Evolutionary conservation across 2,888 invertebrate species (phyloP).

Genomic region (Conistra vaccinii): DNA sequence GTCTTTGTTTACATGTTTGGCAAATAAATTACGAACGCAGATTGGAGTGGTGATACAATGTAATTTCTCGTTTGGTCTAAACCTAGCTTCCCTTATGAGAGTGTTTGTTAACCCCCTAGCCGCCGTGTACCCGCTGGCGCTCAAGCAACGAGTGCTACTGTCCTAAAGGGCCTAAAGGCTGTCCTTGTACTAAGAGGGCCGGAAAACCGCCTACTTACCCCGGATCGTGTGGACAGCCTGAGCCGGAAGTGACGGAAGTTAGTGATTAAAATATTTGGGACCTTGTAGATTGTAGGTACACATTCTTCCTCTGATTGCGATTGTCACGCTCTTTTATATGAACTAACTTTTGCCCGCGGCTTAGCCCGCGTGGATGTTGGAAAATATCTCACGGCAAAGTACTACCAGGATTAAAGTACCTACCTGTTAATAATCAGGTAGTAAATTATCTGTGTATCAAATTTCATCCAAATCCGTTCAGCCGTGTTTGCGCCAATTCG

Average conservation of each 20-base stretch:
- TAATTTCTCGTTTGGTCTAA: not conserved
- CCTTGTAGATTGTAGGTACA: not conserved
- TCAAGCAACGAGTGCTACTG: constrained; percentile 82
- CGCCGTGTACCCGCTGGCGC: constrained; percentile 81
- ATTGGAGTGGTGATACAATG: not conserved
- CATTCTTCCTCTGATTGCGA: too few species aligned
- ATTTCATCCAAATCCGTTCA: too few species aligned
- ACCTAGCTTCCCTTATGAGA: not conserved
- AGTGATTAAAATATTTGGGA: constrained; percentile 25
- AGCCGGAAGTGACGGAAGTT: constrained; percentile 69
- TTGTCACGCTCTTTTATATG: too few species aligned
- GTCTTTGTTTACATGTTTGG: too few species aligned
- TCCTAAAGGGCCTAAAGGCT: constrained; percentile 80
- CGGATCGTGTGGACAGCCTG: constrained; percentile 69
- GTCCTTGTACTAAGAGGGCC: constrained; percentile 77
- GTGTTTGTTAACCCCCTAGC: constrained; percentile 66
- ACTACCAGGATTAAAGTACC: too few species aligned
- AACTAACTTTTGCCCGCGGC: too few species aligned
- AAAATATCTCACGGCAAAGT: too few species aligned
- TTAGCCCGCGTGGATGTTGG: too few species aligned
- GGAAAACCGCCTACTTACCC: constrained; percentile 72
- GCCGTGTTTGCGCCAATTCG: too few species aligned
- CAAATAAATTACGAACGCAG: too few species aligned
- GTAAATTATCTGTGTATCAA: too few species aligned
- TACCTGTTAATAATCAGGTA: too few species aligned